Evolutionary conservation across 2,113 vertebrate genomes (phyloP).

Genomic region (Dasyornis broadbenti): DNA sequence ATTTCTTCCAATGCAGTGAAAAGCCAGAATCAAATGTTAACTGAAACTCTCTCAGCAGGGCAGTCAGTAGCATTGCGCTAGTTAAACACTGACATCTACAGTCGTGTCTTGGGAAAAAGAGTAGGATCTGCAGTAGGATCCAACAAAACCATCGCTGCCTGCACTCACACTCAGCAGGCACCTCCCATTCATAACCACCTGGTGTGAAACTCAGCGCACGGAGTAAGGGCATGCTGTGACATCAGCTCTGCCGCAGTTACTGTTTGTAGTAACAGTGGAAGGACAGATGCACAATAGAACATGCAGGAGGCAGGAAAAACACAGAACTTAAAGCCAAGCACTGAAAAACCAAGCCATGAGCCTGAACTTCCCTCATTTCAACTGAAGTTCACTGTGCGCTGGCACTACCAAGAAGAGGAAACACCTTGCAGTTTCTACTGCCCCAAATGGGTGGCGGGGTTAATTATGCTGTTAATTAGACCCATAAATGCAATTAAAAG

Average conservation of each 20-base stretch:
- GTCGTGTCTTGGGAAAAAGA: constrained; percentile 36
- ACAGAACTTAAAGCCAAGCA: not conserved
- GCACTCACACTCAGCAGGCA: fast-evolving
- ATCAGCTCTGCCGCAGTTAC: not conserved
- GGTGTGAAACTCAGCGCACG: not conserved
- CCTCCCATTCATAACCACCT: fast-evolving
- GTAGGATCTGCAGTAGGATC: not conserved
- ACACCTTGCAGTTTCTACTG: not conserved
- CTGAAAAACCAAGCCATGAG: too few species aligned
- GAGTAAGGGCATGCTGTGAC: not conserved
- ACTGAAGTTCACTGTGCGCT: not conserved
- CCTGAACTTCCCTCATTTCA: not conserved
- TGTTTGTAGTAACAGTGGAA: too few species aligned
- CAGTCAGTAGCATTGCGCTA: not conserved
- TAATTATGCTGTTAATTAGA: not conserved
- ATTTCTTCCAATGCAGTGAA: constrained; percentile 54
- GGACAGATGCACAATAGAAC: not conserved
- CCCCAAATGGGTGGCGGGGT: not conserved
- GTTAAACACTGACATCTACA: constrained; percentile 80
- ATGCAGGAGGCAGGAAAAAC: not conserved
- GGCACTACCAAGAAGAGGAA: not conserved
- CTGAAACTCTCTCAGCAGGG: constrained; percentile 9
- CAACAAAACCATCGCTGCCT: not conserved
- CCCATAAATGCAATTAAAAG: not conserved
- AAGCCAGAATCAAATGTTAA: constrained; percentile 19